Evolutionary conservation across 2,888 invertebrate genomes (phyloP).

Genomic region (Tinea pellionella): DNA sequence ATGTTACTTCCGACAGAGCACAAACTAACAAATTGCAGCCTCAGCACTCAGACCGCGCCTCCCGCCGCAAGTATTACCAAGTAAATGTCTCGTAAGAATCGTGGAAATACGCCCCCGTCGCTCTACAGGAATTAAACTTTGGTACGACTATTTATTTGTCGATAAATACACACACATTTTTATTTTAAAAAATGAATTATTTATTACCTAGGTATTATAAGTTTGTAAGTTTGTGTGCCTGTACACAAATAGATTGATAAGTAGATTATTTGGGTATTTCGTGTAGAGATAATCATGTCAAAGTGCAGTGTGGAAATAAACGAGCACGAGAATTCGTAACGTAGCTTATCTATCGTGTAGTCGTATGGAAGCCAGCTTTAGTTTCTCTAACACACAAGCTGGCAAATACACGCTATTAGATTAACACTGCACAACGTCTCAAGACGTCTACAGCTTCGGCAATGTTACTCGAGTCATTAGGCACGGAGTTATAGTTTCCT

Average conservation of each 20-base stretch:
- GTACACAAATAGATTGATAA: no score
- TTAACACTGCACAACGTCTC: background rate
- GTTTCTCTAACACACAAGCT: background rate
- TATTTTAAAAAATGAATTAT: no score
- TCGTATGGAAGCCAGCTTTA: background rate
- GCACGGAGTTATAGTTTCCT: background rate
- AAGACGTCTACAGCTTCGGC: conserved; percentile 6
- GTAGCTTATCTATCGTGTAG: background rate
- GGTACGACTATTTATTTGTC: conserved; percentile 13
- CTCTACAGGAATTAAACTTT: conserved; percentile 25
- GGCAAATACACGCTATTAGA: background rate
- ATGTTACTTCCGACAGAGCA: conserved; percentile 15
- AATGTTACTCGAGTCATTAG: conserved; percentile 6
- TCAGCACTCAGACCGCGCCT: conserved; percentile 17
- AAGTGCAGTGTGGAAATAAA: background rate
- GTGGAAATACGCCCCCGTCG: conserved; percentile 20
- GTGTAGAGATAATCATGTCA: background rate
- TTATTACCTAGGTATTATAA: no score
- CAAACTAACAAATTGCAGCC: conserved; percentile 38
- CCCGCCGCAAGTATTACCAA: conserved; percentile 18
- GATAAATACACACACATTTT: background rate
- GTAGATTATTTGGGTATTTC: background rate
- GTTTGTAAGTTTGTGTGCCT: no score
- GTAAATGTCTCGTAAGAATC: conserved; percentile 29
- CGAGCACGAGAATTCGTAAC: background rate